Conservation (phyloP, 2,888 invertebrate species). For the Tryphoninae sp. region DNA sequence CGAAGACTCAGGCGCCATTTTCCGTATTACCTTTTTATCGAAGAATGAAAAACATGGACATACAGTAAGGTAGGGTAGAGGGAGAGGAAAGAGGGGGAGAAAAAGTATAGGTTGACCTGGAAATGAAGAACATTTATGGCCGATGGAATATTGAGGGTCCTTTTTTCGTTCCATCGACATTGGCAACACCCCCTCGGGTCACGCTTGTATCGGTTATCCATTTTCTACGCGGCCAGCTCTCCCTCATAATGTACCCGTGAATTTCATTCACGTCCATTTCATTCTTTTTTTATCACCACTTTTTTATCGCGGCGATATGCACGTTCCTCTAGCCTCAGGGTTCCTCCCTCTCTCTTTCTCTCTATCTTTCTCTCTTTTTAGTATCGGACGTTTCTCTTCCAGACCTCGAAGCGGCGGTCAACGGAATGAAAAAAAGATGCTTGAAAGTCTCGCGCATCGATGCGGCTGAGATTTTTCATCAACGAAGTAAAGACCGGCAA, state of each 20-base stretch:
- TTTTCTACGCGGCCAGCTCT: constrained; percentile 7
- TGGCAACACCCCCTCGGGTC: constrained; percentile 13
- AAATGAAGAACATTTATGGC: constrained; percentile 68
- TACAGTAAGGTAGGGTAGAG: neutral
- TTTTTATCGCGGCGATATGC: neutral
- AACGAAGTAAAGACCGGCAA: neutral
- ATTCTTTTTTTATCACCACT: neutral
- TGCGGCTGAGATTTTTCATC: neutral
- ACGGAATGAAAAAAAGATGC: neutral
- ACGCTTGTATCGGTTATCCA: constrained; percentile 62
- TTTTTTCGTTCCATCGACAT: constrained; percentile 33
- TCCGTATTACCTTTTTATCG: constrained; percentile 60
- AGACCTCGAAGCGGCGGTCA: neutral
- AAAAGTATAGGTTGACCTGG: constrained; percentile 65
- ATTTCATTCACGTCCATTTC: constrained; percentile 33
- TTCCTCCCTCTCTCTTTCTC: too few species aligned
- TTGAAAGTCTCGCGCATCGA: neutral
- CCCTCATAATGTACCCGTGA: constrained; percentile 18
- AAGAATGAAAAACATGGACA: constrained; percentile 67
- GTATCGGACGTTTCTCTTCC: neutral
- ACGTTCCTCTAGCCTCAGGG: too few species aligned
- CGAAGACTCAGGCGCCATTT: constrained; percentile 57
- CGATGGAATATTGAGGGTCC: constrained; percentile 40
- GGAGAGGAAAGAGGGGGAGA: constrained; percentile 12
- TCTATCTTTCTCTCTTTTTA: too few species aligned